These are phyloP conservation scores for Lepidocyrtoides sp. DNA, from an alignment of 2,888 invertebrate genomes.

Conservation along the genomic window DNA sequence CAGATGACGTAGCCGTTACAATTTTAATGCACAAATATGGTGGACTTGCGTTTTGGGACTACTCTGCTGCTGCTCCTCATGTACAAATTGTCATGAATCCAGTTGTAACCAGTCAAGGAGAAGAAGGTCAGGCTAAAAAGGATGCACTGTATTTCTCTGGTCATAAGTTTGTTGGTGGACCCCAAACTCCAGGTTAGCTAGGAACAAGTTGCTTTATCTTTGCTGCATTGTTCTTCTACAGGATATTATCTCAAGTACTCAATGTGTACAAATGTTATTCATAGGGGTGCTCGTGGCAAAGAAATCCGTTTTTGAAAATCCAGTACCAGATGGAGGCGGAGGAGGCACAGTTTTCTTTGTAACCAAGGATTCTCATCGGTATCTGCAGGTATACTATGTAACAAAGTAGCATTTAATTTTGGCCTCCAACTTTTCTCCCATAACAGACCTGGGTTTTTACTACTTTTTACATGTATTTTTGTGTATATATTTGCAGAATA, in stretches of 20 bases:
- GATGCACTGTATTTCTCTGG: constrained; percentile 97
- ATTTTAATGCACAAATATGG: constrained; percentile 88
- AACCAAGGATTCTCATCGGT: constrained; percentile 87
- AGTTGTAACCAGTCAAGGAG: constrained; percentile 87
- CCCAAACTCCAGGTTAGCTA: constrained; percentile 91
- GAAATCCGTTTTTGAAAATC: constrained; percentile 88
- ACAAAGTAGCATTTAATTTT: no score
- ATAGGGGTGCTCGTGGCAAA: constrained; percentile 90
- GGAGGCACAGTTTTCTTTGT: constrained; percentile 89
- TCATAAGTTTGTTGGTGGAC: constrained; percentile 96
- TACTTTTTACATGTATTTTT: neutral
- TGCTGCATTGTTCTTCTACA: neutral
- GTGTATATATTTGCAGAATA: constrained; percentile 87
- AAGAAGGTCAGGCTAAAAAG: constrained; percentile 91
- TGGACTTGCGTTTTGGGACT: constrained; percentile 92
- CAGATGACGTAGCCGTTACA: constrained; percentile 94
- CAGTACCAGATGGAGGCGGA: constrained; percentile 88
- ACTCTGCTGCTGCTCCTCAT: constrained; percentile 93
- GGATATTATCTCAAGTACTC: neutral
- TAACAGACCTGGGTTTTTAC: neutral
- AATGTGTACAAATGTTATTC: neutral
- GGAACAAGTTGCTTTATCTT: neutral
- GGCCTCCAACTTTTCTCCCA: no score
- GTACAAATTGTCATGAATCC: constrained; percentile 95
- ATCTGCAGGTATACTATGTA: constrained; percentile 88